Conservation (phyloP, 2,797 vertebrate species). For the Phoxinus dragarum region DNA sequence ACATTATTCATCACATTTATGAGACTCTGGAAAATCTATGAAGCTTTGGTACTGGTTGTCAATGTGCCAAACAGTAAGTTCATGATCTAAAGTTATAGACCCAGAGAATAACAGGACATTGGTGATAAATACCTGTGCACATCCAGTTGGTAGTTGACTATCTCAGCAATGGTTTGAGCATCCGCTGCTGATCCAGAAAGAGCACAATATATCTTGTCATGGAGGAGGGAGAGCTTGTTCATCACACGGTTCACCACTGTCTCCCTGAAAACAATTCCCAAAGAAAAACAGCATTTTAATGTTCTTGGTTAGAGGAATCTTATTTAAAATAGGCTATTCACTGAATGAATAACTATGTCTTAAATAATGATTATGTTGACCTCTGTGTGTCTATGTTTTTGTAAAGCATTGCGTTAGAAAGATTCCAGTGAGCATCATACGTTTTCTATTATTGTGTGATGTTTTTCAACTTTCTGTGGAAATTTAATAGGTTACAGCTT, state of each 20-base stretch:
- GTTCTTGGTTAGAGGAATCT: neutral
- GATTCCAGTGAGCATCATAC: neutral
- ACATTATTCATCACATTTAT: neutral
- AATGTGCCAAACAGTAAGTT: too few relatives aligned
- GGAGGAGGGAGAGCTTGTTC: conserved; percentile 83
- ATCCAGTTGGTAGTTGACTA: conserved; percentile 86
- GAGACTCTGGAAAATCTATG: neutral
- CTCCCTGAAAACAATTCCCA: neutral
- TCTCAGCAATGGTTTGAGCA: conserved; percentile 86
- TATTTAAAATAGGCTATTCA: neutral
- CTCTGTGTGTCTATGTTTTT: neutral
- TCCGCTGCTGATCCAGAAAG: conserved; percentile 90
- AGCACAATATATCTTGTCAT: conserved; percentile 87
- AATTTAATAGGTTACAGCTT: neutral
- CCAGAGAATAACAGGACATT: neutral
- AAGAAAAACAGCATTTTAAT: neutral
- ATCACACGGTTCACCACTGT: conserved; percentile 87
- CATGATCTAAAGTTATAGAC: neutral
- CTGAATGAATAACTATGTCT: neutral
- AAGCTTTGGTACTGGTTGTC: too few relatives aligned
- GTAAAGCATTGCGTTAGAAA: neutral
- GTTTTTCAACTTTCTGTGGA: neutral
- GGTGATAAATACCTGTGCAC: conserved; percentile 79
- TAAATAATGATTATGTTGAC: neutral
- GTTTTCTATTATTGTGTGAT: neutral